Evolutionary conservation across 2,797 vertebrate species (phyloP).

Genomic region (Enteromius unitaeniatus): DNA sequence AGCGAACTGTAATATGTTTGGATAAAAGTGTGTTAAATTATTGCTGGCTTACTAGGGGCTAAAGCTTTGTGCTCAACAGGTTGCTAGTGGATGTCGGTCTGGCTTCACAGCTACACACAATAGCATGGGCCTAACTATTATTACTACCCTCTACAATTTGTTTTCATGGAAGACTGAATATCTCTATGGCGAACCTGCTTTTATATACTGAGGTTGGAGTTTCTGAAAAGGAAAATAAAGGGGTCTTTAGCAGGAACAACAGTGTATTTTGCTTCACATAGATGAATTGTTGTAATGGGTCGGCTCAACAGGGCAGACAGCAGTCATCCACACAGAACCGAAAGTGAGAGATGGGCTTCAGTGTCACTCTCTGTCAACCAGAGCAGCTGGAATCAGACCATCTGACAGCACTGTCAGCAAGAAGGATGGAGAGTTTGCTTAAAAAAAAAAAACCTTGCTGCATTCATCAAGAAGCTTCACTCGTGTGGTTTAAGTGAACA

Average conservation of each 20-base stretch:
- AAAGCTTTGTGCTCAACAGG: not conserved
- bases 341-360: constrained; percentile 5
- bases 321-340: not conserved
- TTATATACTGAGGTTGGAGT: not conserved
- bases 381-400: constrained; percentile 28
- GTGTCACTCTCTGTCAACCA: constrained; percentile 9
- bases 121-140: not conserved
- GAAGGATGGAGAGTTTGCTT: not conserved
- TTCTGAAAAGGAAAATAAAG: not conserved
- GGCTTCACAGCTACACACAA: not conserved
- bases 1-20: constrained; percentile 1
- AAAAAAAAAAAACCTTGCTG: not conserved
- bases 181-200: not conserved
- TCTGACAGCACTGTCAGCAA: not conserved
- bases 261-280: not conserved
- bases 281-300: not conserved
- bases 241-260: not conserved
- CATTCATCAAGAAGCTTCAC: not conserved
- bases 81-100: not conserved
- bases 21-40: constrained; percentile 14
- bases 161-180: not conserved
- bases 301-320: constrained; percentile 1
- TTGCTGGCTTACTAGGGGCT: not conserved
- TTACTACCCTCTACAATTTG: not conserved
- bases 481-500: constrained; percentile 13